These are phyloP conservation scores for Seriola aureovittata DNA, from an alignment of 2,113 vertebrate genomes.

Conservation along the genomic window DNA sequence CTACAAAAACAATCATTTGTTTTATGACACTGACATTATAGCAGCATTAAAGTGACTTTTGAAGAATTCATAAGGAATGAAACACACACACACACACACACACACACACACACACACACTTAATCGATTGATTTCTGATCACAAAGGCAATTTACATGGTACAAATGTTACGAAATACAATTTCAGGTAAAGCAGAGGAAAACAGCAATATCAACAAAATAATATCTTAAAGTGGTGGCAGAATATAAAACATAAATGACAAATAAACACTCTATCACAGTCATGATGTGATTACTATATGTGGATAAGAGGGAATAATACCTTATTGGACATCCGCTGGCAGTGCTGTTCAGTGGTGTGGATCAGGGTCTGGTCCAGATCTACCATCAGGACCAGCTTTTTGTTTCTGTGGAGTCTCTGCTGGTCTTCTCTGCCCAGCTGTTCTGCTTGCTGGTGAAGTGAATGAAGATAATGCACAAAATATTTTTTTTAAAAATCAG, in stretches of 20 bases:
- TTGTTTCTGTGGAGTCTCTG: slow-evolving; percentile 92
- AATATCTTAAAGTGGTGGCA: too few relatives aligned
- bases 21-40: neutral
- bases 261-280: neutral
- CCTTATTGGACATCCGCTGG: slow-evolving; percentile 95
- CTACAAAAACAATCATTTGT: too few relatives aligned
- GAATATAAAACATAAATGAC: neutral
- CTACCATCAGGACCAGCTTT: slow-evolving; percentile 98
- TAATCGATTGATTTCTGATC: too few relatives aligned
- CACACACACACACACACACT: too few relatives aligned
- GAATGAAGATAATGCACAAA: neutral
- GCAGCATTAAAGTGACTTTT: neutral
- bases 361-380: slow-evolving; percentile 97
- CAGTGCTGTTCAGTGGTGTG: slow-evolving; percentile 97
- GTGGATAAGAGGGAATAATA: slow-evolving; percentile 51
- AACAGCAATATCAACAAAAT: too few relatives aligned
- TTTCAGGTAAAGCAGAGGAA: too few relatives aligned
- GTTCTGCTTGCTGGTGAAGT: slow-evolving; percentile 91
- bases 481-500: neutral
- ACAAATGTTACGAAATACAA: too few relatives aligned
- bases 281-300: neutral
- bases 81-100: neutral
- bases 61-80: neutral
- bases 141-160: too few relatives aligned
- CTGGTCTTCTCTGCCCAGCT: slow-evolving; percentile 94